Percentiles rank a stretch among this genome's conserved stretches.
Conservation (phyloP, 2,113 vertebrate genomes). For the Tricholaema leucomelas region DNA sequence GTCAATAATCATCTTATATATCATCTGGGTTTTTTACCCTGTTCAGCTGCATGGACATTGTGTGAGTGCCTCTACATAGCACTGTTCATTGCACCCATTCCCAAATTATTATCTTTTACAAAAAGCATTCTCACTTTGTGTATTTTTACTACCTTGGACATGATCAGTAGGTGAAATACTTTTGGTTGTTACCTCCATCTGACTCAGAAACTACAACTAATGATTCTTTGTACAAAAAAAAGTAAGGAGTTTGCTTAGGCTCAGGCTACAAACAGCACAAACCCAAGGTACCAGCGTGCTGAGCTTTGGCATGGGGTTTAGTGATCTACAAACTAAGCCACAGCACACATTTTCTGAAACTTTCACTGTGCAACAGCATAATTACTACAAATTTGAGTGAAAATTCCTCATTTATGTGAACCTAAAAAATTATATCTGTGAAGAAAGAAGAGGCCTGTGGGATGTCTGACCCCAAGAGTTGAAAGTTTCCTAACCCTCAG, state of each 20-base stretch:
- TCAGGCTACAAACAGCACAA: neutral
- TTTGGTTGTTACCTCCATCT: neutral
- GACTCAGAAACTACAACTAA: neutral
- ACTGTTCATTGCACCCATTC: neutral
- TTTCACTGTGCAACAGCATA: neutral
- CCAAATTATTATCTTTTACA: neutral
- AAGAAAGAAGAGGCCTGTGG: neutral
- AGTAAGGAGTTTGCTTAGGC: neutral
- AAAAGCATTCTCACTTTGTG: neutral
- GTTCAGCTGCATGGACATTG: neutral
- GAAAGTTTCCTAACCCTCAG: neutral
- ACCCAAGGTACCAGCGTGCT: neutral
- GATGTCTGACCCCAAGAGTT: neutral
- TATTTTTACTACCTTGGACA: neutral
- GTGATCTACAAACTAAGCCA: neutral
- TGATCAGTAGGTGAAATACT: neutral
- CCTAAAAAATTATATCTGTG: neutral
- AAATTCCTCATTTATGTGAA: neutral
- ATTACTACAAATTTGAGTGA: neutral
- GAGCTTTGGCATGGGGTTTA: neutral
- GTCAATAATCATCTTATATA: slow-evolving; percentile 25
- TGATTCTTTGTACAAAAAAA: neutral
- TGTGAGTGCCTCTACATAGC: neutral
- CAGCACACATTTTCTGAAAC: neutral
- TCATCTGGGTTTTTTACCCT: neutral